A percentile compares a stretch with the other conserved stretches of the same genome.
Conservation (phyloP, 2,888 invertebrate genomes). For the Chloromyia formosa region DNA sequence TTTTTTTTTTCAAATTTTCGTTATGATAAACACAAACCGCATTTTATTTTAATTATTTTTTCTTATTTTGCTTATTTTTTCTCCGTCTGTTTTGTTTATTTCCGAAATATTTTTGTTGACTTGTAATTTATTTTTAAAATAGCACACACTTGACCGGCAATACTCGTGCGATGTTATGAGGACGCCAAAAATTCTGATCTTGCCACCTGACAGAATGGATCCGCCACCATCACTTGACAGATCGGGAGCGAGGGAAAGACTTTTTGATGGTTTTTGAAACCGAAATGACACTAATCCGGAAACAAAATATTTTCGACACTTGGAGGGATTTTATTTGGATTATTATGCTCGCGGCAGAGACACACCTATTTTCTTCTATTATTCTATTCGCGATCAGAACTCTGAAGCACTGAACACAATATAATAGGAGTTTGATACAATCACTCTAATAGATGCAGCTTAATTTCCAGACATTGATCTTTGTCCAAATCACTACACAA, state of each 20-base stretch:
- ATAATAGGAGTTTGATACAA: too few species aligned
- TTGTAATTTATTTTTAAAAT: neutral
- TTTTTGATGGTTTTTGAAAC: neutral
- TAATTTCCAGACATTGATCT: too few species aligned
- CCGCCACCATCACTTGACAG: neutral
- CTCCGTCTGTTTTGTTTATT: neutral
- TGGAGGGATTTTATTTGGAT: too few species aligned
- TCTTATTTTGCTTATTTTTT: too few species aligned
- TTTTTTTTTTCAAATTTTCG: too few species aligned
- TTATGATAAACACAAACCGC: neutral
- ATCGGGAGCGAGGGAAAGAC: neutral
- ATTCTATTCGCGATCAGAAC: too few species aligned
- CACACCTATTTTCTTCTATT: too few species aligned
- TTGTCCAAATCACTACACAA: too few species aligned
- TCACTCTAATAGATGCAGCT: too few species aligned
- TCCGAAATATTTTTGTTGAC: neutral
- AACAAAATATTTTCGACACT: too few species aligned
- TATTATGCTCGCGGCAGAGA: too few species aligned
- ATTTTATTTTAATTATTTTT: neutral
- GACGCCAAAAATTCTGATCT: neutral
- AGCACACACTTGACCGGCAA: neutral
- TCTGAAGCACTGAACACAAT: too few species aligned
- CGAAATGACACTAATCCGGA: neutral
- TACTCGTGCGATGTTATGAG: conserved; percentile 3
- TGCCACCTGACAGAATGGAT: conserved; percentile 6